phyloP scores from a whole-genome alignment of 2,113 vertebrate genomes.

The Anseranas semipalmata region DNA sequence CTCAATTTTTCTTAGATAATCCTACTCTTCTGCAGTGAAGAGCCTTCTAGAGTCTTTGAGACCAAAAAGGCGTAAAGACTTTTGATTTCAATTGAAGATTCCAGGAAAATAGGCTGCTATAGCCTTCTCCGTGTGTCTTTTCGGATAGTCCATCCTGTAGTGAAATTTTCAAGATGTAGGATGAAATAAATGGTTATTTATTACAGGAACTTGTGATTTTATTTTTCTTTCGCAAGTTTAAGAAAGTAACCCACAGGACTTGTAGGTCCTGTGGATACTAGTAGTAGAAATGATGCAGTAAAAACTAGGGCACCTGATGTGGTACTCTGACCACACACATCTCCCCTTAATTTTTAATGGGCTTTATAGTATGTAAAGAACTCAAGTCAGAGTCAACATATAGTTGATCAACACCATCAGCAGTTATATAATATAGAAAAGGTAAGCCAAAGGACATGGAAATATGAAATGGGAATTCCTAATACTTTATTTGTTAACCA shows the following conservation, averaged over 20 bases:
- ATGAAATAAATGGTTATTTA: not conserved
- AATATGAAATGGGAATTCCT: not conserved
- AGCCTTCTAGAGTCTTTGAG: not conserved
- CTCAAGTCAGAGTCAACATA: not conserved
- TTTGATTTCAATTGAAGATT: not conserved
- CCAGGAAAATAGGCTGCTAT: not conserved
- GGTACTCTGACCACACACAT: not conserved
- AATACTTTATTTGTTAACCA: not conserved
- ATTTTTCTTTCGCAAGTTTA: not conserved
- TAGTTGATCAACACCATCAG: not conserved
- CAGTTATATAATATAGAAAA: not conserved
- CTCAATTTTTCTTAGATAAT: not conserved
- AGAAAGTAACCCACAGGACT: not conserved
- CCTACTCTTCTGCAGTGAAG: not conserved
- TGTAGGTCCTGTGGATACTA: not conserved
- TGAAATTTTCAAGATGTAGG: not conserved
- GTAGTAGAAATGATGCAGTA: not conserved
- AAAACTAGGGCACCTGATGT: not conserved
- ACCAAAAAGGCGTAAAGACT: not conserved
- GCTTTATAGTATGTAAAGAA: not conserved
- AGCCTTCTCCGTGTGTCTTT: not conserved
- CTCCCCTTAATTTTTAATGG: not conserved
- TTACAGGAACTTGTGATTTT: not conserved
- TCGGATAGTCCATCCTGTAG: not conserved
- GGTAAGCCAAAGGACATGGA: fast-evolving